Evolutionary conservation across 1,140 invertebrate species (phyloP).

Genomic region (Musca domestica): DNA sequence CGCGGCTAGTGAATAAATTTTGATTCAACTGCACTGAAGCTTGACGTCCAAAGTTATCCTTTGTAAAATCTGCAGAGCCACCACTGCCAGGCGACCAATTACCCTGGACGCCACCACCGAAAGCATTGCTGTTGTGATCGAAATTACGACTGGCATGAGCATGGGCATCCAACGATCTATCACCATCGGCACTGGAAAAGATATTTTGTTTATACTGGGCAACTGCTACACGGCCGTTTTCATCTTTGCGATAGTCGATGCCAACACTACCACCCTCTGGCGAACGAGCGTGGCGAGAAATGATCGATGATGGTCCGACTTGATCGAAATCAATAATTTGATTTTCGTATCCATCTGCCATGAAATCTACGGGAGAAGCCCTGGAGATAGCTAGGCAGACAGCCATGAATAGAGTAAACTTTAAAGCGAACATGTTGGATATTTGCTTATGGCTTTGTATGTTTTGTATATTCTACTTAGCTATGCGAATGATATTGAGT

Average conservation of each 20-base stretch:
- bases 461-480: too few species aligned
- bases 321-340: background rate
- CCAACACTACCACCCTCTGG: background rate
- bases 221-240: conserved; percentile 33
- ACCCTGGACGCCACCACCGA: conserved; percentile 30
- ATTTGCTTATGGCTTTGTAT: background rate
- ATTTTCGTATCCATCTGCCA: background rate
- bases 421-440: conserved; percentile 6
- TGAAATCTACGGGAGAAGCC: background rate
- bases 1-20: background rate
- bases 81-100: conserved; percentile 21
- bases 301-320: background rate
- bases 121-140: conserved; percentile 40
- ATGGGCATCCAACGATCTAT: conserved; percentile 42
- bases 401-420: background rate
- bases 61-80: background rate
- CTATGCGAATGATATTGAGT: too few species aligned
- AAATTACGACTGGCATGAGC: conserved; percentile 42
- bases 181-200: conserved; percentile 31
- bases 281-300: background rate
- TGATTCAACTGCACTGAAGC: background rate
- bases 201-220: conserved; percentile 44
- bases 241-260: conserved; percentile 28
- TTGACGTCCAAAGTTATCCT: background rate
- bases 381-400: background rate